Conservation (phyloP, 2,113 vertebrate species). For the Burhinus bistriatus region DNA sequence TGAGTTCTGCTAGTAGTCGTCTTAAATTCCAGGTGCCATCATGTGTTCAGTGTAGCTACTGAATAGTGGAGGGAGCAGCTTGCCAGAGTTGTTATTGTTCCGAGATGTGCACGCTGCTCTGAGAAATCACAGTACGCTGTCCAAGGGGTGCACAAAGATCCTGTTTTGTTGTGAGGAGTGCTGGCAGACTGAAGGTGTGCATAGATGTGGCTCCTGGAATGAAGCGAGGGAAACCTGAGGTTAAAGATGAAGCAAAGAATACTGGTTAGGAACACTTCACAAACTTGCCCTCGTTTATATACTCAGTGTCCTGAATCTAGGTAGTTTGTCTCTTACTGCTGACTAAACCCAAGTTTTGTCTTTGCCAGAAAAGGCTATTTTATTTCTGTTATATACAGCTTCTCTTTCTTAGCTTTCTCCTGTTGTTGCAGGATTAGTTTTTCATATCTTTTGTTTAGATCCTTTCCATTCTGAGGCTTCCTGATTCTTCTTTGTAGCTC, state of each 20-base stretch:
- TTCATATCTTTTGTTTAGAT: not conserved
- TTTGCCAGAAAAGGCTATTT: not conserved
- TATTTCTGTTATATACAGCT: not conserved
- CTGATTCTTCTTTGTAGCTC: not conserved
- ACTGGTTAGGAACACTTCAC: not conserved
- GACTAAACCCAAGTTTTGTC: not conserved
- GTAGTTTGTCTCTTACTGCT: not conserved
- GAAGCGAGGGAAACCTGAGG: not conserved
- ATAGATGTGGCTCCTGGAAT: not conserved
- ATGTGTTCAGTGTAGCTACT: not conserved
- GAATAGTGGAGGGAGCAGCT: not conserved
- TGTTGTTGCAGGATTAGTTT: not conserved
- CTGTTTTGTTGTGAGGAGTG: rapidly evolving
- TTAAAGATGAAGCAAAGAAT: not conserved
- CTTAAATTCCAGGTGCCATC: not conserved
- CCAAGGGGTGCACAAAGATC: not conserved
- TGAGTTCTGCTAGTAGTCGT: not conserved
- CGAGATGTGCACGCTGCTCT: not conserved
- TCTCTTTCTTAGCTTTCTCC: not conserved
- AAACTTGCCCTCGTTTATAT: not conserved
- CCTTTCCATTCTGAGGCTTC: not conserved
- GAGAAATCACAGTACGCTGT: not conserved
- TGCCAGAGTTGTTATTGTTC: not conserved
- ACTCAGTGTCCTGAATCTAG: not conserved
- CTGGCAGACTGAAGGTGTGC: not conserved